phyloP scores from a whole-genome alignment of 2,888 invertebrate genomes.

The Nemurella pictetii region DNA sequence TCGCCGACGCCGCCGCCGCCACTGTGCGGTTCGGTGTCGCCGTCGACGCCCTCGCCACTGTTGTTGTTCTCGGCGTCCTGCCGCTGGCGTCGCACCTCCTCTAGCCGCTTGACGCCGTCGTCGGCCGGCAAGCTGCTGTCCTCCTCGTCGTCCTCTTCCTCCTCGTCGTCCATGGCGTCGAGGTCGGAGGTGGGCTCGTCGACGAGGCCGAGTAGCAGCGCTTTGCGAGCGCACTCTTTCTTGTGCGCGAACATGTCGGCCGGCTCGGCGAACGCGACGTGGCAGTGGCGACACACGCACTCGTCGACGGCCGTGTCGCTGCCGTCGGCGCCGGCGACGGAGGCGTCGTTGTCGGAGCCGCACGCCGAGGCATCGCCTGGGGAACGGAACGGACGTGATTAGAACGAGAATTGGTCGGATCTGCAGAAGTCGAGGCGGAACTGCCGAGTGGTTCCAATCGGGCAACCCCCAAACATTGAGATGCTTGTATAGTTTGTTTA shows the following conservation, averaged over 20 bases:
- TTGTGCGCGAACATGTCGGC: slow-evolving; percentile 42
- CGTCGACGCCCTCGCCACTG: slow-evolving; percentile 60
- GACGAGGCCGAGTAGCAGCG: slow-evolving; percentile 64
- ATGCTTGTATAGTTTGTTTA: no score
- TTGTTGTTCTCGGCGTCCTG: slow-evolving; percentile 80
- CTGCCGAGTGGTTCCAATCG: no score
- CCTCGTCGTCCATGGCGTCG: slow-evolving; percentile 53
- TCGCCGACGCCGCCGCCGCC: no score
- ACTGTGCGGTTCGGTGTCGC: slow-evolving; percentile 59
- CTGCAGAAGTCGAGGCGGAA: no score
- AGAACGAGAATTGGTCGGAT: no score
- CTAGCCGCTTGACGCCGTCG: slow-evolving; percentile 65
- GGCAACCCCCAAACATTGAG: no score
- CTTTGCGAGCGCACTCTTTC: slow-evolving; percentile 50
- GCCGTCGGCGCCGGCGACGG: slow-evolving; percentile 47
- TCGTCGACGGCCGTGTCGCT: slow-evolving; percentile 56
- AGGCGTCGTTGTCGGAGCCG: slow-evolving; percentile 66
- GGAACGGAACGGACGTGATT: neutral
- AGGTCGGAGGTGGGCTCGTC: slow-evolving; percentile 72
- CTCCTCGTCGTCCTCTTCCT: slow-evolving; percentile 47
- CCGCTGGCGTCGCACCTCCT: slow-evolving; percentile 70
- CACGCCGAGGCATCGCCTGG: slow-evolving; percentile 70
- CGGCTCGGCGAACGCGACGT: slow-evolving; percentile 64
- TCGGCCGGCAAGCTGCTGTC: slow-evolving; percentile 49
- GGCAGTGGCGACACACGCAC: slow-evolving; percentile 67